phyloP scores from a whole-genome alignment of 2,888 invertebrate species.

The Malthinus seriepunctatus region DNA sequence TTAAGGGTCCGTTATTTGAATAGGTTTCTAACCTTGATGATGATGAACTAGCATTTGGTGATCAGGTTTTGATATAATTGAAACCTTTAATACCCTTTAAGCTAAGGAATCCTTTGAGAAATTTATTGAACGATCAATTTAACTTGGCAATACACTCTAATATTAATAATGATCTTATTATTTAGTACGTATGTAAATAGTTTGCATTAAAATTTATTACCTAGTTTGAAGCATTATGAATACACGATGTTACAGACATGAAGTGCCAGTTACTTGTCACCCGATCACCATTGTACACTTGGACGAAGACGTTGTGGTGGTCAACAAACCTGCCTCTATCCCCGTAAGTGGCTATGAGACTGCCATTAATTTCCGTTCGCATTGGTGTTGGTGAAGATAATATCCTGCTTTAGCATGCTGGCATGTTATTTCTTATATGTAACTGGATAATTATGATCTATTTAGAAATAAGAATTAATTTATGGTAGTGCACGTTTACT shows the following conservation, averaged over 20 bases:
- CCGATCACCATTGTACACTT: conserved; percentile 96
- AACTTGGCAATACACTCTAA: background rate
- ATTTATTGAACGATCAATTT: too few species aligned
- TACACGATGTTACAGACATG: conserved; percentile 82
- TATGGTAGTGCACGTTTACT: too few species aligned
- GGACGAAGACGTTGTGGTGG: conserved; percentile 98
- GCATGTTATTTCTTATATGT: background rate
- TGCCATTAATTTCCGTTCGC: conserved; percentile 58
- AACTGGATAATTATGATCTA: too few species aligned
- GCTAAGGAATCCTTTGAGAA: too few species aligned
- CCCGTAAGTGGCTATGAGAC: conserved; percentile 95
- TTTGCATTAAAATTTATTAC: background rate
- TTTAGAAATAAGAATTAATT: too few species aligned
- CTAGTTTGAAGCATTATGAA: conserved; percentile 17
- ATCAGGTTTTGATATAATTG: too few species aligned
- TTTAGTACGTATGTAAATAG: background rate
- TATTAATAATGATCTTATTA: conserved; percentile 4
- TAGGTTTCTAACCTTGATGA: too few species aligned
- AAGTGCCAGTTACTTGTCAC: conserved; percentile 97
- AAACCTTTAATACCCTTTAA: too few species aligned
- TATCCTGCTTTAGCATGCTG: conserved; percentile 3
- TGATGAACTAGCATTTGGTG: too few species aligned
- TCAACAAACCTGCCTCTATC: conserved; percentile 99
- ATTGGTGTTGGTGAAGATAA: conserved; percentile 9
- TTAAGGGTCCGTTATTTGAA: too few species aligned